These are phyloP conservation scores for Zapornia atra DNA, from an alignment of 2,113 vertebrate species.

Conservation along the genomic window DNA sequence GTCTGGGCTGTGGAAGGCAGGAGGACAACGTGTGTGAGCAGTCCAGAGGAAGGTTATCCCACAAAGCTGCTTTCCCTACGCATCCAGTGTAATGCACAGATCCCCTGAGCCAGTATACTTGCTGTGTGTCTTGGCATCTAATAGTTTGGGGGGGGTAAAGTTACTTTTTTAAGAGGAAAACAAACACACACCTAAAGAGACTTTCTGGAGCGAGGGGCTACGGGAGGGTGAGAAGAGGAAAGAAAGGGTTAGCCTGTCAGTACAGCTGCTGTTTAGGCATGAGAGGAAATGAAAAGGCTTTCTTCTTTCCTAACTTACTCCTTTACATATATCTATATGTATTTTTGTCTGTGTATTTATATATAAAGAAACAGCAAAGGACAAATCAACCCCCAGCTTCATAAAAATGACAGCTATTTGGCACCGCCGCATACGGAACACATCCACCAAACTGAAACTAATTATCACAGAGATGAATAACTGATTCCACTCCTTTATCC, in stretches of 20 bases:
- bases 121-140: neutral
- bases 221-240: neutral
- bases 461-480: neutral
- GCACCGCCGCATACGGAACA: accelerated
- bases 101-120: neutral
- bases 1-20: neutral
- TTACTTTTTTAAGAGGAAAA: neutral
- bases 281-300: neutral
- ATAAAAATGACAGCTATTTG: neutral
- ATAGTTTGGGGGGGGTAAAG: neutral
- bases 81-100: accelerated
- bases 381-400: neutral
- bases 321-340: neutral
- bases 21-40: neutral
- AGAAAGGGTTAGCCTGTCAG: neutral
- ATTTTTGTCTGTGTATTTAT: neutral
- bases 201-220: neutral
- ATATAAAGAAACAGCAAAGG: neutral
- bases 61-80: neutral
- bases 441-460: constrained; percentile 7
- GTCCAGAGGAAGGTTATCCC: neutral
- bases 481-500: neutral
- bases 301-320: neutral
- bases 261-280: neutral
- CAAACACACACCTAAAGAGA: neutral